These are phyloP conservation scores for Drosophila rellima DNA, from an alignment of 2,888 invertebrate species.

Conservation along the genomic window DNA sequence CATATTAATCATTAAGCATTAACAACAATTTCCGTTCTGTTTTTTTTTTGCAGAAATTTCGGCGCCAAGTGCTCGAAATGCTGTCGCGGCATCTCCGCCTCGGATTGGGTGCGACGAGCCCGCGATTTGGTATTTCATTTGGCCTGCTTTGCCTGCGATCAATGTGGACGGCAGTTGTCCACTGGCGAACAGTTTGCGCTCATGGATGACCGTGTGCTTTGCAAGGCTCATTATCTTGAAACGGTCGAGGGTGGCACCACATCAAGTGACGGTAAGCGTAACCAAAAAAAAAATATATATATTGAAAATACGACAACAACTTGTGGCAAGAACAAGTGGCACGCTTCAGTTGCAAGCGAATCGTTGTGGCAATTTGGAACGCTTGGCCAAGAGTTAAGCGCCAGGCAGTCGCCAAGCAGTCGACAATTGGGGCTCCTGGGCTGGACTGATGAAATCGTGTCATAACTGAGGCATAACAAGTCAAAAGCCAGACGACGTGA, in stretches of 20 bases:
- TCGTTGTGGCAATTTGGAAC: slow-evolving; percentile 67
- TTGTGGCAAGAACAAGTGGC: slow-evolving; percentile 57
- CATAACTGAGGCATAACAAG: slow-evolving; percentile 67
- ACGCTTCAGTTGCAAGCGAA: slow-evolving; percentile 59
- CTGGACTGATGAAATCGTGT: slow-evolving; percentile 81
- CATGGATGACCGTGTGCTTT: slow-evolving; percentile 96
- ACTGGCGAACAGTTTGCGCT: slow-evolving; percentile 99
- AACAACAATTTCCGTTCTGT: slow-evolving; percentile 62
- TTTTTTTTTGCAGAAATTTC: slow-evolving; percentile 91
- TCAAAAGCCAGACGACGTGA: slow-evolving; percentile 68
- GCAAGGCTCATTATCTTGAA: slow-evolving; percentile 98
- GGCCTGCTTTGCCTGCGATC: slow-evolving; percentile 99
- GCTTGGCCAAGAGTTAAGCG: slow-evolving; percentile 59
- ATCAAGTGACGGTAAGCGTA: slow-evolving; percentile 92
- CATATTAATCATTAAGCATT: slow-evolving; percentile 18
- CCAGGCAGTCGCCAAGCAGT: slow-evolving; percentile 63
- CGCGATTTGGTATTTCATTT: slow-evolving; percentile 98
- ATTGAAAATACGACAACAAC: slow-evolving; percentile 28
- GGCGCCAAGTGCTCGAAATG: slow-evolving; percentile 99
- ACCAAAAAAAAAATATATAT: slow-evolving; percentile 18
- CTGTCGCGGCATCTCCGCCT: slow-evolving; percentile 95
- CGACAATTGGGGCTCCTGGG: slow-evolving; percentile 13
- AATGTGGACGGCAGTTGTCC: slow-evolving; percentile 95
- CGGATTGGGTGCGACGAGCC: slow-evolving; percentile 99
- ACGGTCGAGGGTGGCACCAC: slow-evolving; percentile 96